Evolutionary conservation across 2,113 vertebrate genomes (phyloP).

Genomic region (crab-eating macaque (Macaca fascicularis)): T2T-MFA8v1.1 NC_088378.1:64076001-64076500

Average conservation of each 20-base stretch:
- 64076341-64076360: neutral
- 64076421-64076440: neutral
- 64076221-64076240: rapidly evolving
- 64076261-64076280: neutral
- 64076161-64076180: too few relatives aligned
- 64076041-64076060: neutral
- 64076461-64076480: neutral
- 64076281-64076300: neutral
- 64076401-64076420: neutral
- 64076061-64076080: neutral
- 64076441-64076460: neutral
- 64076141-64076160: neutral
- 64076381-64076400: neutral
- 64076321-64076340: too few relatives aligned
- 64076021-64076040: neutral
- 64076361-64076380: neutral
- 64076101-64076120: neutral
- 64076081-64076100: neutral
- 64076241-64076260: neutral
- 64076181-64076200: neutral
- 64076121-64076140: neutral
- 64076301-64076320: neutral
- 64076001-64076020: neutral
- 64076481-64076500: neutral
- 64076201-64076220: neutral